A percentile compares a stretch with the other conserved stretches of the same genome.
These are phyloP conservation scores for Cheilosia urbana DNA, from an alignment of 2,888 invertebrate genomes.

Conservation along the genomic window DNA sequence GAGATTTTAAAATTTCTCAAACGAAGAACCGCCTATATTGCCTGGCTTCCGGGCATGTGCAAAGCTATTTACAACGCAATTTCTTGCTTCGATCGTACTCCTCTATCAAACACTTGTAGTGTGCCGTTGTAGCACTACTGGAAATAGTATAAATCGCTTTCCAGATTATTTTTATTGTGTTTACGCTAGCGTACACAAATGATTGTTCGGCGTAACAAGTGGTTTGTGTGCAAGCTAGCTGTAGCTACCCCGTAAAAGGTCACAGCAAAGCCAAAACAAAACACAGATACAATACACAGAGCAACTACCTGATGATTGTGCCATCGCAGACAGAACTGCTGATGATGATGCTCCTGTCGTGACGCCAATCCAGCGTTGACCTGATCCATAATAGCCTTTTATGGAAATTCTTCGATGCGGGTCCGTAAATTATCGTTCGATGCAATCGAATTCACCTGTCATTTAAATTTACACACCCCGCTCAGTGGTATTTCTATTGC, in stretches of 20 bases:
- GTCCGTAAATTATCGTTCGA: neutral
- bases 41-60: constrained; percentile 70
- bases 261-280: constrained; percentile 43
- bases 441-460: constrained; percentile 42
- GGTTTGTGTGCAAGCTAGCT: constrained; percentile 18
- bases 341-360: constrained; percentile 82
- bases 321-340: constrained; percentile 94
- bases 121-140: constrained; percentile 24
- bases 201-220: constrained; percentile 62
- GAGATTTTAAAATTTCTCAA: constrained; percentile 31
- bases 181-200: constrained; percentile 1
- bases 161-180: constrained; percentile 17
- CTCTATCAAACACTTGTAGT: constrained; percentile 31
- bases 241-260: constrained; percentile 71
- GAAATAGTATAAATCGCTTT: constrained; percentile 21
- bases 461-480: constrained; percentile 36
- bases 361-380: constrained; percentile 78
- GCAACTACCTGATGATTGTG: constrained; percentile 90
- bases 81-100: constrained; percentile 30
- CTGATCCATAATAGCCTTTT: constrained; percentile 81
- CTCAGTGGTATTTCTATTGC: constrained; percentile 2
- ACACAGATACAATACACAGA: constrained; percentile 7
- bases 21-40: constrained; percentile 47
- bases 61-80: constrained; percentile 61
- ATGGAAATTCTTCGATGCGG: constrained; percentile 65